Evolutionary conservation across 2,888 invertebrate genomes (phyloP).

Genomic region (Drosophila rellima): DNA sequence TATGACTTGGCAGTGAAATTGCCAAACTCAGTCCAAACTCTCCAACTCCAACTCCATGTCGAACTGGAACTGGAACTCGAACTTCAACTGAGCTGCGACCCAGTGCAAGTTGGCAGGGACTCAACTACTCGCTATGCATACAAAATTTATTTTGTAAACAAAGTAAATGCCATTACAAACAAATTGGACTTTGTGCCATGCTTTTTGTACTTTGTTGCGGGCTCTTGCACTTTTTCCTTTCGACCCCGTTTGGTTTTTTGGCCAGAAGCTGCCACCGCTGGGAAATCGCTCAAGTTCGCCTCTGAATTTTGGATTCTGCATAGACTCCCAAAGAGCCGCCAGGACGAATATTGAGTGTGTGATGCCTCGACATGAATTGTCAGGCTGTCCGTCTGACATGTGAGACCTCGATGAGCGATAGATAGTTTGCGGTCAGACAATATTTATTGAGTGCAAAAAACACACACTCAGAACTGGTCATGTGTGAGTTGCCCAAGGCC

Average conservation of each 20-base stretch:
- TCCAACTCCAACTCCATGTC: background rate
- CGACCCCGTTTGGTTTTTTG: conserved; percentile 39
- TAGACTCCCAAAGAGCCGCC: conserved; percentile 17
- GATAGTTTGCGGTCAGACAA: conserved; percentile 65
- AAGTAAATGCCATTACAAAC: conserved; percentile 82
- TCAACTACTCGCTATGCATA: conserved; percentile 78
- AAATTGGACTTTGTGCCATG: conserved; percentile 81
- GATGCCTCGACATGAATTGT: conserved; percentile 45
- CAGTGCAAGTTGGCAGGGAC: conserved; percentile 12
- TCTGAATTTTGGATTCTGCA: too few relatives aligned
- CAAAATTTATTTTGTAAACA: conserved; percentile 81
- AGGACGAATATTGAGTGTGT: conserved; percentile 28
- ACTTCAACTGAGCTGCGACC: background rate
- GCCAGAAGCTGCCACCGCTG: conserved; percentile 54
- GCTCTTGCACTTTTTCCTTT: background rate
- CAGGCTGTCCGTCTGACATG: conserved; percentile 58
- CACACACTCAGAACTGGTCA: background rate
- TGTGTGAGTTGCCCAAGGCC: conserved; percentile 41
- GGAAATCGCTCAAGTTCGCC: conserved; percentile 67
- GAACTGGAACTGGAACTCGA: background rate
- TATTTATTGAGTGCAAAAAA: conserved; percentile 76
- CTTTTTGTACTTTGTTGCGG: conserved; percentile 62
- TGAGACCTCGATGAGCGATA: conserved; percentile 66
- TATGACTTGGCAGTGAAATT: conserved; percentile 10
- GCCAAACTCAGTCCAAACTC: conserved; percentile 4